Evolutionary conservation across 2,888 invertebrate species (phyloP).

Genomic region (Celastrina argiolus): DNA sequence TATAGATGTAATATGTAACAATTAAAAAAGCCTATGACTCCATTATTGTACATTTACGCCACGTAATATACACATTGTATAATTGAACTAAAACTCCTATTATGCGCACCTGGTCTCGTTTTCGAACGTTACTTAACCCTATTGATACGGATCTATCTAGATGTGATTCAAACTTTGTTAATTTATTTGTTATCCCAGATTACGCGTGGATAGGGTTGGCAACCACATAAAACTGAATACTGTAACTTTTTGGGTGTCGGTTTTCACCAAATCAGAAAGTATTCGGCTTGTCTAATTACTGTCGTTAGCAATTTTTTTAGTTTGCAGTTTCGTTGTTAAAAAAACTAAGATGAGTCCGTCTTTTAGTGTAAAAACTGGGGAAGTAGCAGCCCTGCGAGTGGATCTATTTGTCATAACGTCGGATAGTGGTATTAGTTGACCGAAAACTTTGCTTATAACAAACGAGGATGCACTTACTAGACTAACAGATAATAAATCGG

Average conservation of each 20-base stretch:
- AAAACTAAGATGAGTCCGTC: too few species aligned
- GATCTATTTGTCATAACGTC: conserved; percentile 2
- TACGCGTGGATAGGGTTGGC: conserved; percentile 3
- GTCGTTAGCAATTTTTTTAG: too few species aligned
- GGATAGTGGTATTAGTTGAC: conserved; percentile 7
- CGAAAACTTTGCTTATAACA: conserved; percentile 1
- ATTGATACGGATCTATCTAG: conserved; percentile 61
- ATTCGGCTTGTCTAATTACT: neutral
- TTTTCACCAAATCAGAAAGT: neutral
- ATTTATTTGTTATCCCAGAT: conserved; percentile 59
- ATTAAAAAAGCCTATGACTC: neutral
- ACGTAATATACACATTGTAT: conserved; percentile 44
- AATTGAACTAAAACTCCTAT: conserved; percentile 59
- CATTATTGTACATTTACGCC: neutral
- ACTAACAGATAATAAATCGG: neutral
- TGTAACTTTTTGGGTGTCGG: neutral
- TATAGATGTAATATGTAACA: too few species aligned
- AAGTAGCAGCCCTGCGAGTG: neutral
- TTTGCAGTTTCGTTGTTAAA: too few species aligned
- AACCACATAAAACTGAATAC: neutral
- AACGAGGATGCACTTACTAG: neutral
- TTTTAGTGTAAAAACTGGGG: too few species aligned
- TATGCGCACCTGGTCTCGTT: conserved; percentile 58
- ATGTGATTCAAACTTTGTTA: conserved; percentile 65
- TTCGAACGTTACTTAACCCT: conserved; percentile 54